Evolutionary conservation across 2,113 vertebrate species (phyloP).

Genomic region (Donacobius atricapilla): DNA sequence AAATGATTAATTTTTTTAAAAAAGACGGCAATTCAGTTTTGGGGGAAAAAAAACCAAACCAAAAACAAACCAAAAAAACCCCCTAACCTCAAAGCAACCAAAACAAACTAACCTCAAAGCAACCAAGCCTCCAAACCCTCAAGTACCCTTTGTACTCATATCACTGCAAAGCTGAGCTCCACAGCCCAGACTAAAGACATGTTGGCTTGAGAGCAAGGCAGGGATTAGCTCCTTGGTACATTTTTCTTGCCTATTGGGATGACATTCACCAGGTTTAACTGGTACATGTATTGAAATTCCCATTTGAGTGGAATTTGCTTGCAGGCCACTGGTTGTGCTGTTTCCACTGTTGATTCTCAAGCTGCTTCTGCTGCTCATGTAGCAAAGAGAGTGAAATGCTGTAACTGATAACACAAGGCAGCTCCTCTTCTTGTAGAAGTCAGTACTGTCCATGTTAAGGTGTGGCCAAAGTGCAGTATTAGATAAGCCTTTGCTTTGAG

Average conservation of each 20-base stretch:
- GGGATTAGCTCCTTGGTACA: background rate
- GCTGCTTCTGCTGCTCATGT: background rate
- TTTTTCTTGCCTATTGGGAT: background rate
- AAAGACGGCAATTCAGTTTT: background rate
- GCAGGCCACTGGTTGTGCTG: background rate
- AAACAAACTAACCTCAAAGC: background rate
- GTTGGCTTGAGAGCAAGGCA: background rate
- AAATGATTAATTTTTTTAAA: background rate
- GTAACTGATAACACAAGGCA: background rate
- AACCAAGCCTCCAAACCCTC: background rate
- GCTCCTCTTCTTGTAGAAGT: background rate
- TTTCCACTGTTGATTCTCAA: background rate
- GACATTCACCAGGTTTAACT: background rate
- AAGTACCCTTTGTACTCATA: accelerated
- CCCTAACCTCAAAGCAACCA: background rate
- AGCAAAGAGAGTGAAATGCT: background rate
- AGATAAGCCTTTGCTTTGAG: background rate
- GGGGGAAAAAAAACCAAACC: too few species aligned
- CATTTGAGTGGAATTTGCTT: background rate
- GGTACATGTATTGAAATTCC: background rate
- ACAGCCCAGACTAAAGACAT: background rate
- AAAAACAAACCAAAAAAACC: too few species aligned
- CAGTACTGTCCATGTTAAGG: background rate
- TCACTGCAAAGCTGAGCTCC: background rate
- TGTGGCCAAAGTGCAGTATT: background rate